These are phyloP conservation scores for Phalacrocorax pelagicus DNA, from an alignment of 2,113 vertebrate species.

Conservation along the genomic window DNA sequence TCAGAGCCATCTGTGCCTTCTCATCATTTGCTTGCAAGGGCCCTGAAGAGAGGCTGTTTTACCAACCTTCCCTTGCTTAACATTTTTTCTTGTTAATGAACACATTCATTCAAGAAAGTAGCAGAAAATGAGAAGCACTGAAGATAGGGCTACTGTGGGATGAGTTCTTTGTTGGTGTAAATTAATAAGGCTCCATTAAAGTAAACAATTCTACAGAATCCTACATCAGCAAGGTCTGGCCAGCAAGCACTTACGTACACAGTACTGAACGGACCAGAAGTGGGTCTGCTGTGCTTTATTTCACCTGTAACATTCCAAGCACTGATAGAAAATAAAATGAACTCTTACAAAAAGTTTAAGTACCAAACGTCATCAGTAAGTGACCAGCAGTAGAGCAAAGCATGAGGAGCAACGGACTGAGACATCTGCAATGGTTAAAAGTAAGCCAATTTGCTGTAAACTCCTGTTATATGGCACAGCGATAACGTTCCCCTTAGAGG, in stretches of 20 bases:
- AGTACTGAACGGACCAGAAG: neutral
- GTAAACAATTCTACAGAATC: neutral
- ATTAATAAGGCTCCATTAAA: constrained; percentile 36
- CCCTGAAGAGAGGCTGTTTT: constrained; percentile 17
- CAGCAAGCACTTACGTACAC: neutral
- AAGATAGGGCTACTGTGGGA: constrained; percentile 7
- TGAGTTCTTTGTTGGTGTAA: neutral
- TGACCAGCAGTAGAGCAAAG: neutral
- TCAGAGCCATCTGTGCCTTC: constrained; percentile 62
- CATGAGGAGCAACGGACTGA: neutral
- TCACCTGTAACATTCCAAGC: neutral
- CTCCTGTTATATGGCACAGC: neutral
- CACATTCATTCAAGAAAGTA: constrained; percentile 42
- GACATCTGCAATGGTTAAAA: neutral
- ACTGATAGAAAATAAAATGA: neutral
- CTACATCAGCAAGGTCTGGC: neutral
- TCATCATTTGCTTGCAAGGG: constrained; percentile 32
- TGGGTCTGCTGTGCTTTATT: neutral
- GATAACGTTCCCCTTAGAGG: neutral
- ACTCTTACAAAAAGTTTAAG: neutral
- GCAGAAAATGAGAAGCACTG: constrained; percentile 25
- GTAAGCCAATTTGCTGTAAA: constrained; percentile 7
- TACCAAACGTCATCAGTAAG: neutral
- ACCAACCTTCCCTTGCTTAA: constrained; percentile 8
- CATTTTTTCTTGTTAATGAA: constrained; percentile 53